phyloP scores from a whole-genome alignment of 92 coral and sea anemone genomes.

The Metridium senile region DNA sequence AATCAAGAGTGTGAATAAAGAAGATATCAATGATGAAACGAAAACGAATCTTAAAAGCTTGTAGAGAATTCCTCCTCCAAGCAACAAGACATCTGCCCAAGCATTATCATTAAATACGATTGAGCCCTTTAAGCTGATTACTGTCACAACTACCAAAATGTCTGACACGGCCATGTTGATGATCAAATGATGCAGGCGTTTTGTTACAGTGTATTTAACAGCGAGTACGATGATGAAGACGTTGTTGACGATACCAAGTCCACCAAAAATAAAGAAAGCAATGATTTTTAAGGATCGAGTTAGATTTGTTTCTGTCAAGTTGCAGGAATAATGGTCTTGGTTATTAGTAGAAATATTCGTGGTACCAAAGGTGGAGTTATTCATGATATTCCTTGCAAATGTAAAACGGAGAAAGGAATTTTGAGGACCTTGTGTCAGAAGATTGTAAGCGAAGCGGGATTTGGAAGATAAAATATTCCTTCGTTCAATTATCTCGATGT shows the following conservation, averaged over 20 bases:
- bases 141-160: neutral
- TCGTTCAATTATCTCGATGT: no score
- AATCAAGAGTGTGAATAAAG: neutral
- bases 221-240: constrained; percentile 18
- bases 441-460: no score
- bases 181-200: constrained; percentile 15
- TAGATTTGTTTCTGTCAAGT: neutral
- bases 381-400: no score
- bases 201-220: constrained; percentile 2
- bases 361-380: neutral
- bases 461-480: no score
- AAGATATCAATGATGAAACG: neutral
- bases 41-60: neutral
- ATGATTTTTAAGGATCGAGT: neutral
- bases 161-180: constrained; percentile 28
- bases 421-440: no score
- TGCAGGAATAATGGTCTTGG: neutral
- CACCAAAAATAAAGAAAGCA: neutral
- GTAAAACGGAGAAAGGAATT: no score
- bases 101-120: neutral
- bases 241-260: neutral
- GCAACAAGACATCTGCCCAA: neutral
- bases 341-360: neutral
- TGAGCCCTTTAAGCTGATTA: neutral
- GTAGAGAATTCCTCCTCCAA: neutral